Evolutionary conservation across 1,140 invertebrate species (phyloP).

Genomic region (Magallana gigas): DNA sequence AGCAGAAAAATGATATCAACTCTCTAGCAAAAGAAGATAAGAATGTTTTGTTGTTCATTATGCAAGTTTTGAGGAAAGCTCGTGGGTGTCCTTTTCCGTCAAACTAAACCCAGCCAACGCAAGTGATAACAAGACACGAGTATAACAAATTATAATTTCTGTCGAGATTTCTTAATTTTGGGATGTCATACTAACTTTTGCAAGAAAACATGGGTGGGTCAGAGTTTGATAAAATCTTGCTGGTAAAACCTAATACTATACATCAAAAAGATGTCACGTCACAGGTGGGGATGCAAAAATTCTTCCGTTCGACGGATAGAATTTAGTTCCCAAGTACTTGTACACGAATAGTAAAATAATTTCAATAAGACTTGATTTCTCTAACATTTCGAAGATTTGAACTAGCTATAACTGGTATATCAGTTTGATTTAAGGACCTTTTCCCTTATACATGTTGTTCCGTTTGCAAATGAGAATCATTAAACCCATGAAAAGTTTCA

Average conservation of each 20-base stretch:
- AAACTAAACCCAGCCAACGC: background rate
- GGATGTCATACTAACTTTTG: background rate
- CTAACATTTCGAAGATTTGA: too few species aligned
- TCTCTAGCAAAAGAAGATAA: slow-evolving; percentile 19
- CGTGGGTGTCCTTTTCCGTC: slow-evolving; percentile 25
- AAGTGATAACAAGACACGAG: background rate
- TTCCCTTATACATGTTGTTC: background rate
- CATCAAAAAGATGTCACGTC: background rate
- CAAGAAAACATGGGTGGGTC: slow-evolving; percentile 7
- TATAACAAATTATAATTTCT: slow-evolving; percentile 5
- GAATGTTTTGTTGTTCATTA: slow-evolving; percentile 4
- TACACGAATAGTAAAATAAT: too few species aligned
- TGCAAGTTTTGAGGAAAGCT: background rate
- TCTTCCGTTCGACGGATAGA: too few species aligned
- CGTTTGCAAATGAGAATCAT: background rate
- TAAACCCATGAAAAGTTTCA: background rate
- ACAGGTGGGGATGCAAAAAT: background rate
- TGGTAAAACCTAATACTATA: background rate
- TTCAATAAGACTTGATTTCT: too few species aligned
- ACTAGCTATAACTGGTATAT: too few species aligned
- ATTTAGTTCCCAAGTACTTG: too few species aligned
- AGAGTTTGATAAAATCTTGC: background rate
- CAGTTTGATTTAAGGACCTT: too few species aligned
- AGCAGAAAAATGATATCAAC: slow-evolving; percentile 8
- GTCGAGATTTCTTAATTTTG: background rate